Base-by-base conservation (phyloP, 2,113 vertebrate species). In the Pteruthius melanotis region DNA sequence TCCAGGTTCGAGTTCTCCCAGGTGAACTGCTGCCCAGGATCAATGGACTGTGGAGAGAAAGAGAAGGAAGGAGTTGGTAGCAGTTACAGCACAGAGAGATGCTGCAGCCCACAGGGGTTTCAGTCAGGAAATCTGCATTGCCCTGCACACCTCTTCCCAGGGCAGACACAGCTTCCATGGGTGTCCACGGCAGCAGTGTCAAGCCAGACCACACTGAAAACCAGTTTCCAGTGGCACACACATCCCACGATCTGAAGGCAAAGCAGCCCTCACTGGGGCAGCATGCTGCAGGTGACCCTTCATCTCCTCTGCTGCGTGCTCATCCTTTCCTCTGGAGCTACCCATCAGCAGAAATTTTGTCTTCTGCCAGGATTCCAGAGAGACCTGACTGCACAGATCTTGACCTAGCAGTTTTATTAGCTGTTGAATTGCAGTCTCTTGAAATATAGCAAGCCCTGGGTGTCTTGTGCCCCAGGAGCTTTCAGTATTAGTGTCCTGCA, bases 1-100 rank as follows among this genome's bases (percentile, higher is more conserved):
- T 99, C 99, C 88, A 99, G 98, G 97, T 99, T 99, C 80, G 99
- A 99, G 90, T 99, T 98, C 96, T 99, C 99, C 99, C 99, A 99
- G 3, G 99, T 99, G 97, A 99, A 99, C 97, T 99, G 99, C 95
- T 99, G 99, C 35, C 99, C 98, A 1, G 99, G 99, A 92, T 99
- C 99, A 88, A 99, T 97, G 90, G 99, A 99, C 99, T 99, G 96
- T 9, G 47, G 83, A 71, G 28, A 93, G 85, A 89, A 68, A 53
- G 80, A 23, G 37, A 81, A 18, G 54, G 42, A 35, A 20, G 42
- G 50, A 70, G 57, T 57, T 75, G 84, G 35, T 35, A 81, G 70
- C 0, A 0, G 75, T 68, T 39, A 66, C 17, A 44, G 59, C 77
- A 52, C 39, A 45, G 3, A 0, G 0, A 72, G 52, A 26, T 2